Percentiles rank a stretch among this genome's conserved stretches.
These are phyloP conservation scores for Drosophila ezoana DNA, from an alignment of 2,888 invertebrate species.

Conservation along the genomic window DNA sequence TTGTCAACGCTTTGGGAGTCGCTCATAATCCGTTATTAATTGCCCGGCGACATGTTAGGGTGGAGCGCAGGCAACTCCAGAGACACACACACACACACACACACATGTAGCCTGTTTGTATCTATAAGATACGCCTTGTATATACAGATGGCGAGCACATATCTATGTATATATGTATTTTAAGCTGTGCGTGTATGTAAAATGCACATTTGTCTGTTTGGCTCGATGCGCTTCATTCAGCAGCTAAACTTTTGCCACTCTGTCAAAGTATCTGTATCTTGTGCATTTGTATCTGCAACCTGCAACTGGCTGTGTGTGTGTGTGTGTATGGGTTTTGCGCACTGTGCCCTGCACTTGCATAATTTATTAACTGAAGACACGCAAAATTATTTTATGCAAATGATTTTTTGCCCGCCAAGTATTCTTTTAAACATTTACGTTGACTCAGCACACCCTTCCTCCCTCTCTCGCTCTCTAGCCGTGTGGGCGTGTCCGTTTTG, in stretches of 20 bases:
- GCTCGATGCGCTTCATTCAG: slow-evolving; percentile 21
- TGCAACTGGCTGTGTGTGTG: slow-evolving; percentile 11
- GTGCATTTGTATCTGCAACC: slow-evolving; percentile 14
- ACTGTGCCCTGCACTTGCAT: slow-evolving; percentile 59
- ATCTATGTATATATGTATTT: slow-evolving; percentile 6
- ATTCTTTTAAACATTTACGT: slow-evolving; percentile 52
- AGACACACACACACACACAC: slow-evolving; percentile 10
- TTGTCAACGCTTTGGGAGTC: slow-evolving; percentile 65
- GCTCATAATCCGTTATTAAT: slow-evolving; percentile 80
- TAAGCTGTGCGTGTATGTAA: slow-evolving; percentile 11
- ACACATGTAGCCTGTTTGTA: background rate
- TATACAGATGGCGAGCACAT: slow-evolving; percentile 4
- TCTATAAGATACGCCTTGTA: slow-evolving; percentile 21
- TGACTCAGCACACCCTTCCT: slow-evolving; percentile 57
- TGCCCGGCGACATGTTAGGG: slow-evolving; percentile 74
- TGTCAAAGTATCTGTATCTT: slow-evolving; percentile 20
- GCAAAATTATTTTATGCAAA: slow-evolving; percentile 81
- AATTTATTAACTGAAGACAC: slow-evolving; percentile 81
- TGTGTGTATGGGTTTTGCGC: slow-evolving; percentile 26
- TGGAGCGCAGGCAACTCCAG: slow-evolving; percentile 35
- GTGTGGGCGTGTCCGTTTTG: slow-evolving; percentile 64
- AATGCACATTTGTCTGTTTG: slow-evolving; percentile 28
- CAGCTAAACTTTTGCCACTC: slow-evolving; percentile 9
- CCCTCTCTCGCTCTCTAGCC: background rate
- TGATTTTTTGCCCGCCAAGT: slow-evolving; percentile 62